Evolutionary conservation across 2,888 invertebrate genomes (phyloP), one percentile per base, ranked within the genome.

Genomic region (Cylloceria caligata): DNA sequence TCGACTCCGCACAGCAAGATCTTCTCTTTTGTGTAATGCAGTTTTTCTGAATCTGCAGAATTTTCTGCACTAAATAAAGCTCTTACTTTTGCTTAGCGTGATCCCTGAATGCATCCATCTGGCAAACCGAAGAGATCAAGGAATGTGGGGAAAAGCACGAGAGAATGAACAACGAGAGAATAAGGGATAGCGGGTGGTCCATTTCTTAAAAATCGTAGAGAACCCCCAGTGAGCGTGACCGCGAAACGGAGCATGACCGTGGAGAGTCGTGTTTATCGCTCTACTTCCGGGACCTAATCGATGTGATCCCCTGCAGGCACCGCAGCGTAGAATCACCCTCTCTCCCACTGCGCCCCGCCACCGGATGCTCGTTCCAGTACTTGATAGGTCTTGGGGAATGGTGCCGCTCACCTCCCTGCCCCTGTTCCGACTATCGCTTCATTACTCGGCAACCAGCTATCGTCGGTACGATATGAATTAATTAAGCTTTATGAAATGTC

Each of bases 281-380:
- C 81, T 78, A 84, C 87, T 87, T 87, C 87, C 87, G 87, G 84
- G 83, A 85, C 86, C 86, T 87, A 88, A 88, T 88, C 88, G 87
- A 88, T 88, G 86, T 81, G 83, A 80, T 82, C 81, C 86, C 79
- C 83, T 73, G 49, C 79, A 76, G 81, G 68, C 73, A 52, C 80
- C 77, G 71, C 16, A 19, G 1, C 83, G 79, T 55, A 57, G 76
- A 80, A 64, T 72, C 83, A 78, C 83, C 79, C 80, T 84, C 71
- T 39, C 52, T 68, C 55, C 34, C 45, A 36, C 52, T 27, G 57
- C 52, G 13, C 49, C 49, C 69, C 42, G 11, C 47, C 34, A 45
- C 68, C 64, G 64, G 62, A 80, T 57, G 13, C 69, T 68, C 62
- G 69, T 72, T 62, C 68, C 60, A 62, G 45, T 76, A 68, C 75